phyloP scores from a whole-genome alignment of 2,113 vertebrate genomes.

The Pampusana beccarii region DNA sequence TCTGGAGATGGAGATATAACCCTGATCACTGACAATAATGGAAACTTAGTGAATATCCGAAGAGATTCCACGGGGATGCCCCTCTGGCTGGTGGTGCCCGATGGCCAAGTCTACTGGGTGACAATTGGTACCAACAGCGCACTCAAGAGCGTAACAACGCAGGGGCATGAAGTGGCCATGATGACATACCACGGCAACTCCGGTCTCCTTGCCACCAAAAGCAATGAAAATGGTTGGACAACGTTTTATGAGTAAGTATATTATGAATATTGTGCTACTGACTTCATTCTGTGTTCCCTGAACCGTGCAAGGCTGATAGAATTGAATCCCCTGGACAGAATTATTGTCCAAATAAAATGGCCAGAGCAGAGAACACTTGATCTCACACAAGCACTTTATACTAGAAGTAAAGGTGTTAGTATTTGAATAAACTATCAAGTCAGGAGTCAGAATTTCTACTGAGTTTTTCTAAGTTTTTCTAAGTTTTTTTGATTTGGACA shows the following conservation, averaged over 20 bases:
- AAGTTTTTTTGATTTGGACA: neutral
- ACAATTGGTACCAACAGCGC: conserved; percentile 96
- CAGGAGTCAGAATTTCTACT: neutral
- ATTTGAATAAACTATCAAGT: neutral
- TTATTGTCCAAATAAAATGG: neutral
- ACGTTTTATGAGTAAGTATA: conserved; percentile 97
- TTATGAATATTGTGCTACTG: neutral
- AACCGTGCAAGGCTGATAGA: neutral
- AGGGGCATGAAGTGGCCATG: conserved; percentile 91
- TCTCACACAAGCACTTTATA: neutral
- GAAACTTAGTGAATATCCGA: conserved; percentile 87
- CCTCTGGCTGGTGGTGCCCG: conserved; percentile 91
- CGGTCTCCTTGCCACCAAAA: conserved; percentile 94
- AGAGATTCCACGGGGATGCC: conserved; percentile 94
- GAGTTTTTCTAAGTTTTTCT: neutral
- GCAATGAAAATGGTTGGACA: conserved; percentile 96
- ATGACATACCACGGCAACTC: conserved; percentile 98
- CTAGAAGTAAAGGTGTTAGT: neutral
- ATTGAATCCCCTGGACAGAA: neutral
- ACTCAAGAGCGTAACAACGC: conserved; percentile 89
- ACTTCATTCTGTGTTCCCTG: neutral
- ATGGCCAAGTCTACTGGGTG: conserved; percentile 95
- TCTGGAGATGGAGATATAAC: conserved; percentile 87
- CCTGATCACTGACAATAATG: conserved; percentile 91
- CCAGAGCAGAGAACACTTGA: neutral